These are phyloP conservation scores for Crematogaster levior DNA, from an alignment of 2,888 invertebrate species.

Conservation along the genomic window DNA sequence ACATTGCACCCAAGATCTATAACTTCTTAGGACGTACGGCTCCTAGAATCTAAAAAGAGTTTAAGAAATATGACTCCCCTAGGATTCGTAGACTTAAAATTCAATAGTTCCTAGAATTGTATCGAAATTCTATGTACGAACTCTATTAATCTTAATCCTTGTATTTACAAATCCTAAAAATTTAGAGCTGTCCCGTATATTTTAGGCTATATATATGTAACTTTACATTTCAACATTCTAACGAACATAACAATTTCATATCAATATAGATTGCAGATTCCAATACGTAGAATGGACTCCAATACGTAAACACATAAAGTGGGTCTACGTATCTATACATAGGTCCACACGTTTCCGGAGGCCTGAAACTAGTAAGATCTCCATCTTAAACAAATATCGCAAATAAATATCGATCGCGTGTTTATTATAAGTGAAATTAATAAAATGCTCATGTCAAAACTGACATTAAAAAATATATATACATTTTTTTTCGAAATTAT, in stretches of 20 bases:
- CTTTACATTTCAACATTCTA: not conserved
- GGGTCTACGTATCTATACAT: not conserved
- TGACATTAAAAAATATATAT: not conserved
- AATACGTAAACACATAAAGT: no score
- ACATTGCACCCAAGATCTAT: slow-evolving; percentile 42
- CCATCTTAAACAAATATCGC: not conserved
- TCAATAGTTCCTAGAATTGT: slow-evolving; percentile 8
- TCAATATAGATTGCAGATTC: not conserved
- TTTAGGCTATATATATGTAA: slow-evolving; percentile 31
- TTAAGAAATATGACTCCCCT: slow-evolving; percentile 16
- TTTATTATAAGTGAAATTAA: slow-evolving; percentile 8
- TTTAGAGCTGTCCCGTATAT: not conserved
- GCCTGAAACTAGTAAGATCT: slow-evolving; percentile 7
- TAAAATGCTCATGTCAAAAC: not conserved
- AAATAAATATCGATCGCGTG: not conserved
- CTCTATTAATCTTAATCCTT: slow-evolving; percentile 17
- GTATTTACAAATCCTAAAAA: slow-evolving; percentile 23
- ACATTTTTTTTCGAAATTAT: not conserved
- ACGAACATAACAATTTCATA: slow-evolving; percentile 7
- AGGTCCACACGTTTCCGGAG: not conserved
- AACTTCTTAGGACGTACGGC: slow-evolving; percentile 40
- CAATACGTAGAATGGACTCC: not conserved
- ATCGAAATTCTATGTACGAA: slow-evolving; percentile 12
- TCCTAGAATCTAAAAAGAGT: slow-evolving; percentile 40
- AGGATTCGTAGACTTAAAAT: slow-evolving; percentile 6